Base-by-base conservation (phyloP, 2,888 invertebrate species). In the Cerceris rybyensis region DNA sequence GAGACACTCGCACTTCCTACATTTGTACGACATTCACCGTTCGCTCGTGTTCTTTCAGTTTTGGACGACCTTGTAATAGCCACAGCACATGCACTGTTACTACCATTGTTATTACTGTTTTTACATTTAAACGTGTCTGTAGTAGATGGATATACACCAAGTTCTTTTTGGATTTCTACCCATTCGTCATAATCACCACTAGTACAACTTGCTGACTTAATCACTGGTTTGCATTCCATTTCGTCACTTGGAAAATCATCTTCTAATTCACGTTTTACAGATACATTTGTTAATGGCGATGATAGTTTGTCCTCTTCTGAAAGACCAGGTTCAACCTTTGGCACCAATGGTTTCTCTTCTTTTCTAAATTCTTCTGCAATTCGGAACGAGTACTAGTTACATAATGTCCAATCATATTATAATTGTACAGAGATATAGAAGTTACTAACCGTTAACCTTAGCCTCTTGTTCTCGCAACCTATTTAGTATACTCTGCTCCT, bases 131-230 rank as follows among this genome's bases (percentile, higher is more conserved):
- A 83, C 16, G 86, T 80, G 68, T 89, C 89, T n/a, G 88, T 80
- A 70, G 83, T 77, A 74, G 89, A 82, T 69, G 89, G 90, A 84
- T 92, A 93, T 54, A 92, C 92, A 70, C 94, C 95, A 4, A 96
- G 91, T 86, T 95, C 96, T 68, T 95, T 94, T 85, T 95, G 95
- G 71, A 95, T 94, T 81, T 95, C 95, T 54, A 95, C 93, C 95
- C 95, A 95, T 88, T 95, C 95, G 88, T 95, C 95, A 84, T 95
- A 94, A 74, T 94, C 94, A 77, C 92, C 92, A 77, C 90, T 90
- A 17, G 90, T 86, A 76, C 90, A 90, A 73, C 87, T 90, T 60
- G 90, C 84, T 16, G 90, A 86, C 64, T 91, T 90, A 55, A 90
- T 86, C 75, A 86, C 67, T 43, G 87, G 82, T 80, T 91, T 91